Base-by-base conservation (phyloP, 1,140 invertebrate species). In the Heterodera schachtii region DNA sequence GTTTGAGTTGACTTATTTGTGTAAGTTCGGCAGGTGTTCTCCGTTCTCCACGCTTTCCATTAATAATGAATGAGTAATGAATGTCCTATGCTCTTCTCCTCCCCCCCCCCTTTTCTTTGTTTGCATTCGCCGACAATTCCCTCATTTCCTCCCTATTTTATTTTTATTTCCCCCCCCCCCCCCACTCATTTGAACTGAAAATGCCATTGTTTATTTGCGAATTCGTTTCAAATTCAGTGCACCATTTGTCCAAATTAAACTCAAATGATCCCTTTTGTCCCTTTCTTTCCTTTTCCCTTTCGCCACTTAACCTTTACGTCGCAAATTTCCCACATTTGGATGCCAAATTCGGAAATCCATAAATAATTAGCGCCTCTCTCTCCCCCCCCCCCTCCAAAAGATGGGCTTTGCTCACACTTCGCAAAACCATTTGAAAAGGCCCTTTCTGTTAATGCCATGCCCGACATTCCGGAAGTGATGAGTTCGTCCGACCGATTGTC, bases 281-380 rank as follows among this genome's bases (percentile, higher is more conserved):
- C 6, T 52, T 52, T 49, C 9, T 60, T 60, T 60, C 19, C 2
- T 60, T 60, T 16, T 60, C 16, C 57, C 16, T 16, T 60, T 60
- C 57, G n/a, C 57, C 16, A 60, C 9, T 60, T 19, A 64, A 64
- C 16, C 57, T 64, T 64, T 64, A 16, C 16, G 4, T 4, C 57
- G 16, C 57, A 64, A 64, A 64, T 64, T 64, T 64, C 57, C 57
- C 57, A 64, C 57, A 64, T 64, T 64, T 64, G 19, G 57, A 64
- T 64, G 57, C 19, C 3, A 64, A 64, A 64, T 64, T 64, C 16
- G 57, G 57, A 64, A 64, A 64, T 64, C 57, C 57, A 64, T 64
- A 64, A 64, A 64, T 64, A 64, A 64, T 64, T 64, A 64, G 13
- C 57, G 57, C 57, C 57, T 5, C 57, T 64, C 13, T 64, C 57